Percentiles rank a stretch among this genome's conserved stretches.
These are phyloP conservation scores for Coracopsis vasa DNA, from an alignment of 2,113 vertebrate species.

Conservation along the genomic window DNA sequence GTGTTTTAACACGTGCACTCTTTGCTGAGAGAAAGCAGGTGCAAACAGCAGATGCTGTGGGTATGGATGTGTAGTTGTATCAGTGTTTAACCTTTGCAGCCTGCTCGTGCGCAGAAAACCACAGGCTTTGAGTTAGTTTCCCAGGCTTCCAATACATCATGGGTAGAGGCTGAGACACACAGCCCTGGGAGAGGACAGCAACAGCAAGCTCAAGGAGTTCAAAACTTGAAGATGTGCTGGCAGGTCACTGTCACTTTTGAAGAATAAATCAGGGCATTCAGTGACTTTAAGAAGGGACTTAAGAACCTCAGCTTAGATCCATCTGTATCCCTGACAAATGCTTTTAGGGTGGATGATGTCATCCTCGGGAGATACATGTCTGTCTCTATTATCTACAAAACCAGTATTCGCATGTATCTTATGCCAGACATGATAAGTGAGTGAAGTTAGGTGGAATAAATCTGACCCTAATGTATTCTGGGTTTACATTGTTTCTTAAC, in stretches of 20 bases:
- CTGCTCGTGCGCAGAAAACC: not conserved
- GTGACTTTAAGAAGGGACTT: not conserved
- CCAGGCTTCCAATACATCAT: not conserved
- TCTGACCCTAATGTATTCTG: not conserved
- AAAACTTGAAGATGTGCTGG: not conserved
- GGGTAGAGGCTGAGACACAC: not conserved
- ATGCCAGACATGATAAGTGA: not conserved
- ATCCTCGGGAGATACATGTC: not conserved
- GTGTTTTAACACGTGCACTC: not conserved
- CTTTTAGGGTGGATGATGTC: not conserved
- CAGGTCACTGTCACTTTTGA: not conserved
- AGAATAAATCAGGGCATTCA: not conserved
- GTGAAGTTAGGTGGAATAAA: not conserved
- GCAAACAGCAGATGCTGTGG: not conserved
- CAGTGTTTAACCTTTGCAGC: not conserved
- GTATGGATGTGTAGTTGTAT: not conserved
- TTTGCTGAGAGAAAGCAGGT: not conserved
- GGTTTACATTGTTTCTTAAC: not conserved
- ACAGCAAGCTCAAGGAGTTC: not conserved
- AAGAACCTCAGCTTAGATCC: not conserved
- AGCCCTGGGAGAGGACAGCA: not conserved
- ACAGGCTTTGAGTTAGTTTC: not conserved
- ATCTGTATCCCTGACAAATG: not conserved
- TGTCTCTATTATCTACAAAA: not conserved
- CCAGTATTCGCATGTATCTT: not conserved